Conservation (phyloP, 2,113 vertebrate species). For the Meles meles region DNA sequence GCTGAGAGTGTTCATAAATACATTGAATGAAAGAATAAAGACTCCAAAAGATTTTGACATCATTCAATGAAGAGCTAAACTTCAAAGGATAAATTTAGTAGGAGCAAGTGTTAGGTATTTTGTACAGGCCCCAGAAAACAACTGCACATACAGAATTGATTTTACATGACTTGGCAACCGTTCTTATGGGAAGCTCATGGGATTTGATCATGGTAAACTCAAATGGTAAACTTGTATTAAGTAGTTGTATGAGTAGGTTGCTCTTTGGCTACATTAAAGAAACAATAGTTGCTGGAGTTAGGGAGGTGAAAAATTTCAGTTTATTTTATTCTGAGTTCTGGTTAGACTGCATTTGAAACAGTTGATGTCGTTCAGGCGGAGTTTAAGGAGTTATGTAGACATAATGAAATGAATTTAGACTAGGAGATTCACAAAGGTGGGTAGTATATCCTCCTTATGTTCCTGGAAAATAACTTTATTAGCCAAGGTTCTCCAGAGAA, state of each 20-base stretch:
- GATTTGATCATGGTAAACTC: background rate
- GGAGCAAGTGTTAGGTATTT: background rate
- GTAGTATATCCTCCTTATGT: background rate
- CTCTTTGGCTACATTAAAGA: background rate
- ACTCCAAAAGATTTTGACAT: constrained; percentile 3
- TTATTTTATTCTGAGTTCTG: background rate
- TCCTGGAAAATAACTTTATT: background rate
- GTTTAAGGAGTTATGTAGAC: background rate
- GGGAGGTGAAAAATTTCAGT: background rate
- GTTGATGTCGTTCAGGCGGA: background rate
- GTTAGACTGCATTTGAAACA: background rate
- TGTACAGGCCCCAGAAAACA: background rate
- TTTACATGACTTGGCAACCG: background rate
- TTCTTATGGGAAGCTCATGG: background rate
- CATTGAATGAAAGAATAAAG: background rate
- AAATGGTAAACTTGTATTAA: background rate
- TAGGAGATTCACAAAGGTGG: background rate
- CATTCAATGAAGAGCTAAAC: constrained; percentile 5
- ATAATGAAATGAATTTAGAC: background rate
- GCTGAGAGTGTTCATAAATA: background rate
- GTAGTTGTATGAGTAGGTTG: background rate
- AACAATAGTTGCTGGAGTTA: background rate
- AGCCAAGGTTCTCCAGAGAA: background rate
- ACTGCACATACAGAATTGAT: background rate
- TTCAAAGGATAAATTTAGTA: background rate